Conservation (phyloP, 2,888 invertebrate species). For the Cacoxenus indagator region DNA sequence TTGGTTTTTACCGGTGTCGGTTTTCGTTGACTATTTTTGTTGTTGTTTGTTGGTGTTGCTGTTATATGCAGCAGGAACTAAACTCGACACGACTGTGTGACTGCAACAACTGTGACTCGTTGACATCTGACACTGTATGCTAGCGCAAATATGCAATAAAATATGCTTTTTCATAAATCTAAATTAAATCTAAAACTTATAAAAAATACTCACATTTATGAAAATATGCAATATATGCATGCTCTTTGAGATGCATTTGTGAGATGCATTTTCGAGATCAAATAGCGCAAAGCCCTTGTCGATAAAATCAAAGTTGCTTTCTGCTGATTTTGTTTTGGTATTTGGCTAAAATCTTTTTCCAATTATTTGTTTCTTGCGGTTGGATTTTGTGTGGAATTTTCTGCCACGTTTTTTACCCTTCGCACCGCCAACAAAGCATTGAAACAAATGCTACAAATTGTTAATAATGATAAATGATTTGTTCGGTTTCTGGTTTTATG, state of each 20-base stretch:
- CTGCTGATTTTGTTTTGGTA: conserved; percentile 6
- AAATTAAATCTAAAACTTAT: too few relatives aligned
- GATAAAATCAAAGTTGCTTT: too few relatives aligned
- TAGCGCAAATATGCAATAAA: too few relatives aligned
- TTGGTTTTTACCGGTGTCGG: conserved; percentile 2
- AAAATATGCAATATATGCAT: too few relatives aligned
- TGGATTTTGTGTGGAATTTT: background rate
- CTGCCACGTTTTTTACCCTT: background rate
- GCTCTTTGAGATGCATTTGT: too few relatives aligned
- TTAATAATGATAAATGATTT: conserved; percentile 47
- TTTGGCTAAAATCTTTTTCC: conserved; percentile 25
- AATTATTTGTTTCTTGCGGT: background rate
- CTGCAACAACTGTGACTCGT: background rate
- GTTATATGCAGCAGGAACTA: background rate
- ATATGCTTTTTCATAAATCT: too few relatives aligned
- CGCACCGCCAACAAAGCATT: conserved; percentile 24
- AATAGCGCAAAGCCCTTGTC: too few relatives aligned
- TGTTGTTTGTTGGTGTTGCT: background rate
- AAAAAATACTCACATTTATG: too few relatives aligned
- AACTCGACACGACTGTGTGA: background rate
- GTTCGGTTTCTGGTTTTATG: conserved; percentile 30
- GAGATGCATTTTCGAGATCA: too few relatives aligned
- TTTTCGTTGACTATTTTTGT: background rate
- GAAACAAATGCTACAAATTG: conserved; percentile 38
- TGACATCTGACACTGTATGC: too few relatives aligned